Evolutionary conservation across 2,888 invertebrate genomes (phyloP), one percentile per base, ranked within the genome.

Genomic region (Pammene fasciana): DNA sequence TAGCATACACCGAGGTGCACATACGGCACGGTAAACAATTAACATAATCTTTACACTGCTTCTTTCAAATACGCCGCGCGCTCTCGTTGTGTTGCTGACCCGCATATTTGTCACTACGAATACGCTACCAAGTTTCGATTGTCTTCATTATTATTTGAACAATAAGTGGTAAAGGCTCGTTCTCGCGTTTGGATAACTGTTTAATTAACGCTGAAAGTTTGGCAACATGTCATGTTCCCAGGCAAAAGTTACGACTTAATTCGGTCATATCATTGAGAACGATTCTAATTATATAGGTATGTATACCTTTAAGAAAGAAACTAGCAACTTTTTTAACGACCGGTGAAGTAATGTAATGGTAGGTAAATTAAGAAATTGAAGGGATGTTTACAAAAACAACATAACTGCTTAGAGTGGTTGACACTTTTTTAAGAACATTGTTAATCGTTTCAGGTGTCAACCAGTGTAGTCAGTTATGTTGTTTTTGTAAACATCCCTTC

Each of bases 21-120:
- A 88, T 88, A 89, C 77, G 87, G 85, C 81, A 89, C 89, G 87
- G 86, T 90, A 90, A 92, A 88, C 89, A 90, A 92, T 92, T 90
- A 90, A 73, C 89, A 92, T 92, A 91, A 80, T 83, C 54, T 86
- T 80, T 76, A 80, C 85, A 76, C 74, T 67, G 73, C 66, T 74
- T 71, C 82, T 89, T 88, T 91, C 84, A 85, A 79, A 76, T 71
- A 55, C 38, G 74, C 86, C 75, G 76, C 36, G 56, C 57, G 18
- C 55, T 50, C 38, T 38, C 38, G 0, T 38, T 38, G 38, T 57
- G n/a, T n/a, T n/a, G n/a, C 52, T 65, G 67, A 71, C 55, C 61
- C 16, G 65, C 61, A 65, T 71, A 60, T 65, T 65, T 67, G 64
- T 71, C 48, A 67, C 65, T 65, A 38, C 45, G 54, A 60, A 46